Base-by-base conservation (phyloP, 2,888 invertebrate species). In the Nomada goodeniana region DNA sequence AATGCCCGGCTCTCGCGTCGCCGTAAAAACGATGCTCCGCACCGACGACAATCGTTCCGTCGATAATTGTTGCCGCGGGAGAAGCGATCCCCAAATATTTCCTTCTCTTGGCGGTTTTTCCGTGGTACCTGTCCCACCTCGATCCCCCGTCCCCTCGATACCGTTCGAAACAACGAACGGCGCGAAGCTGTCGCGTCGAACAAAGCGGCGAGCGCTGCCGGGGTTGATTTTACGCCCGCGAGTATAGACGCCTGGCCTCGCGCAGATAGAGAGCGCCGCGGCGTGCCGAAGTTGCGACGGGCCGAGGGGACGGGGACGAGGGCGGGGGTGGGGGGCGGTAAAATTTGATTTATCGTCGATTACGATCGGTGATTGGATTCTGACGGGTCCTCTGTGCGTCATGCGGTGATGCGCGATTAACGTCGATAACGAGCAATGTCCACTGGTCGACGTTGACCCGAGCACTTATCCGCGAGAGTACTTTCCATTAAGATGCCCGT, bases 281-380 rank as follows among this genome's bases (percentile, higher is more conserved):
- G 60, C 65, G 75, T 53, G 53, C 57, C 13, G 61, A 59, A 75
- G 70, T n/a, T 60, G 61, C 59, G 61, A 18, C 61, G 70, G 67
- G n/a, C n/a, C n/a, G n/a, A n/a, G n/a, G n/a, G n/a, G n/a, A n/a
- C n/a, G n/a, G n/a, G n/a, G n/a, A n/a, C n/a, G n/a, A n/a, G 67
- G 70, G 64, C 60, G 68, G 83, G 85, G 71, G 26, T 1, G 26
- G 1, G 1, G 26, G 26, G 2, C 1, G 26, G 26, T 26, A 26
- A 87, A 89, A 87, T 90, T 89, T 91, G 91, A 92, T 92, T 91
- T 91, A 91, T 91, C 88, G 88, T 80, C 91, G 92, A 92, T 91
- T 92, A 92, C 89, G 87, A 91, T 89, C 89, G 90, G 86, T 89
- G 90, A 91, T 91, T 91, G 90, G 91, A 91, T 88, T 84, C 89